phyloP scores from a whole-genome alignment of 2,888 invertebrate species.

The Enoplolaimus lenunculus region DNA sequence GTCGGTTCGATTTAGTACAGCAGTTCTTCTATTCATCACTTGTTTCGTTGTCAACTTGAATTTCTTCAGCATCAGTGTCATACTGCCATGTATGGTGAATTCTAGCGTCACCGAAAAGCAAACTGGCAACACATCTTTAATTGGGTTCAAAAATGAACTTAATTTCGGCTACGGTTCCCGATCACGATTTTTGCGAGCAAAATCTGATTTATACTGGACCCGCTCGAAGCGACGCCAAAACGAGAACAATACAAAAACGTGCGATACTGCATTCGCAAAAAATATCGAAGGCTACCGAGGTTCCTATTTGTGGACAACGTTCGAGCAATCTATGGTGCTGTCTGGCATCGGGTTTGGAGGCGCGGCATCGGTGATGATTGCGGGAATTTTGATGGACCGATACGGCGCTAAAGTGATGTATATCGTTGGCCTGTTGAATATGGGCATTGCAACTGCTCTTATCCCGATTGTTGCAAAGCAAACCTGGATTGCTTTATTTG shows the following conservation, averaged over 20 bases:
- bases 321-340: neutral
- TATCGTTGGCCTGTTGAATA: neutral
- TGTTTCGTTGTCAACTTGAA: neutral
- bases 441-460: neutral
- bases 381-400: neutral
- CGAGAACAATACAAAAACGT: neutral
- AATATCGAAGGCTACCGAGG: neutral
- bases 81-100: neutral
- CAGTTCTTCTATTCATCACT: neutral
- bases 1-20: neutral
- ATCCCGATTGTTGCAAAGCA: neutral
- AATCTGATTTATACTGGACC: neutral
- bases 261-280: neutral
- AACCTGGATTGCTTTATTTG: neutral
- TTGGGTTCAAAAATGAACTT: too few relatives aligned
- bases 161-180: neutral
- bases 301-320: neutral
- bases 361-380: neutral
- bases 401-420: neutral
- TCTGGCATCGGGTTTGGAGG: neutral
- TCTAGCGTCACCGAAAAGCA: neutral
- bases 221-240: neutral
- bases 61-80: neutral
- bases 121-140: too few relatives aligned
- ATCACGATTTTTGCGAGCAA: neutral